Evolutionary conservation across 2,113 vertebrate species (phyloP).

Genomic region (Hippoglossus stenolepis): DNA sequence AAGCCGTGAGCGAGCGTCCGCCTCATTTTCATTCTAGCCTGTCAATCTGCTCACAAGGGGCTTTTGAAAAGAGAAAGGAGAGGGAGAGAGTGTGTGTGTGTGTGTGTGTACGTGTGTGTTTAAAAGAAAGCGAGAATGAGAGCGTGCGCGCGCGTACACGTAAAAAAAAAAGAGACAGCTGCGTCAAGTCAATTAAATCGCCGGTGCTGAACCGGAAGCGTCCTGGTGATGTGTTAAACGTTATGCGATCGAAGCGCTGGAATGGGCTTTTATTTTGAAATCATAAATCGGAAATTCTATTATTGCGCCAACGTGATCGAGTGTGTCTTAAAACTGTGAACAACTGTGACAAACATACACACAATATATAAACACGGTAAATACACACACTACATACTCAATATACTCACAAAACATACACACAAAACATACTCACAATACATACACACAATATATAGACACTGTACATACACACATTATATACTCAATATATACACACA

Average conservation of each 20-base stretch:
- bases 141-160: conserved; percentile 56
- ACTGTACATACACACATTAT: too few relatives aligned
- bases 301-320: not conserved
- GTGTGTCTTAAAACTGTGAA: not conserved
- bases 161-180: conserved; percentile 1
- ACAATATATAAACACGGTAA: too few relatives aligned
- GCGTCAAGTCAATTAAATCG: conserved; percentile 36
- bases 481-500: too few relatives aligned
- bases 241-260: fast-evolving
- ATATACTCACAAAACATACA: too few relatives aligned
- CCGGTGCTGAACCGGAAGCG: conserved; percentile 40
- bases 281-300: not conserved
- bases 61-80: conserved; percentile 77
- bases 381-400: not conserved
- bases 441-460: too few relatives aligned
- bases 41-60: conserved; percentile 81
- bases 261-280: conserved; percentile 51
- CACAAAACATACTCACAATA: too few relatives aligned
- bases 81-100: conserved; percentile 53
- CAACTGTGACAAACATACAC: too few relatives aligned
- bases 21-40: conserved; percentile 85
- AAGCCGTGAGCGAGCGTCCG: conserved; percentile 78
- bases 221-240: not conserved
- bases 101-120: conserved; percentile 6
- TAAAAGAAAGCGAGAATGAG: conserved; percentile 42